A percentile compares a stretch with the other conserved stretches of the same genome.
Evolutionary conservation across 92 coral and sea anemone species (phyloP).

Genomic region (Meandrina meandrites): DNA sequence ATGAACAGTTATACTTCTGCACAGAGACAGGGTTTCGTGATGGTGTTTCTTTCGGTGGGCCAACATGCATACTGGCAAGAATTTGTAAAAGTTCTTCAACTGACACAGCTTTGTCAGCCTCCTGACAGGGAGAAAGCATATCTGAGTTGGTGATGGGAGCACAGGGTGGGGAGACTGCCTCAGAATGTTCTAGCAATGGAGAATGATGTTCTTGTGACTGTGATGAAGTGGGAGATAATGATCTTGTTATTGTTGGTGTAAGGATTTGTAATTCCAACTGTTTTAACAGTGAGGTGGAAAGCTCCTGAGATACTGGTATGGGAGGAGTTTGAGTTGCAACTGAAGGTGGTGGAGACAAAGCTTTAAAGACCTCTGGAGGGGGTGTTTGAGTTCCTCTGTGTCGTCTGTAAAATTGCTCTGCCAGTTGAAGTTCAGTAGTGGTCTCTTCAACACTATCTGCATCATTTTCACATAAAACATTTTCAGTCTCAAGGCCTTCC

Average conservation of each 20-base stretch:
- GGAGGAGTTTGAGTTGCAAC: slow-evolving; percentile 49
- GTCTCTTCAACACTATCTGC: not conserved
- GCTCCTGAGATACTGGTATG: slow-evolving; percentile 20
- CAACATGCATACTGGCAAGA: slow-evolving; percentile 40
- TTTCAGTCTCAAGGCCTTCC: not conserved
- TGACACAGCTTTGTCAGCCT: slow-evolving; percentile 58
- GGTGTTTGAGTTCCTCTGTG: slow-evolving; percentile 49
- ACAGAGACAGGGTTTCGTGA: slow-evolving; percentile 31
- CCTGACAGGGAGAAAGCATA: slow-evolving; percentile 18
- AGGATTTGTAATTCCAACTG: slow-evolving; percentile 23
- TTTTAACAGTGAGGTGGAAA: slow-evolving; percentile 23
- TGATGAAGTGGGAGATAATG: slow-evolving; percentile 21
- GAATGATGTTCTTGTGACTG: slow-evolving; percentile 1
- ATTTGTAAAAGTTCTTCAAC: slow-evolving; percentile 64
- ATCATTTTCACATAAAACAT: not conserved
- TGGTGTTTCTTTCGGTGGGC: slow-evolving; percentile 18
- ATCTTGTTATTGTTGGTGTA: not conserved
- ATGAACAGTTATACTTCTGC: slow-evolving; percentile 27
- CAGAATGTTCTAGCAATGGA: slow-evolving; percentile 11
- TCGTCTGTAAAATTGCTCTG: slow-evolving; percentile 12
- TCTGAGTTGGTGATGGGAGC: not conserved
- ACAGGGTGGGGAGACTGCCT: not conserved
- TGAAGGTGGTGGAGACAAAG: slow-evolving; percentile 39
- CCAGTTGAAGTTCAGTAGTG: not conserved
- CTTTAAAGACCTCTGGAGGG: slow-evolving; percentile 31